These are phyloP conservation scores for Notamacropus eugenii DNA, from an alignment of 2,797 vertebrate species.

Conservation along the genomic window DNA sequence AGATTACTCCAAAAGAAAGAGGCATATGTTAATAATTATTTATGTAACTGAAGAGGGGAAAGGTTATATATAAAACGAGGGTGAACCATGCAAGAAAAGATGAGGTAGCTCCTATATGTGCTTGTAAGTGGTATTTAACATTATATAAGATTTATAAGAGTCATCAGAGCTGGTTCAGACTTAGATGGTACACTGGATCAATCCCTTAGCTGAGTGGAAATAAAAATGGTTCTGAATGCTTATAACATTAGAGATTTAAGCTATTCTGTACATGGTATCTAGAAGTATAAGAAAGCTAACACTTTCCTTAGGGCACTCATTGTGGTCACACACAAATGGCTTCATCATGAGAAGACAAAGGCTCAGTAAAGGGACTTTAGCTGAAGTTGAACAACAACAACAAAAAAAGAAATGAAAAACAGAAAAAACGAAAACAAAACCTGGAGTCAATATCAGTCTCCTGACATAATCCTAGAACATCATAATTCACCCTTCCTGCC, in stretches of 20 bases:
- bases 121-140: too few relatives aligned
- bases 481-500: background rate
- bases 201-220: background rate
- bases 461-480: background rate
- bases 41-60: too few relatives aligned
- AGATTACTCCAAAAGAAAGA: too few relatives aligned
- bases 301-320: background rate
- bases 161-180: too few relatives aligned
- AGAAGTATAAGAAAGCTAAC: background rate
- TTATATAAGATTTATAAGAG: too few relatives aligned
- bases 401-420: background rate
- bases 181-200: background rate
- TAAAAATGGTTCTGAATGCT: background rate
- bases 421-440: background rate
- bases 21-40: too few relatives aligned
- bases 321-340: background rate
- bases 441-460: background rate
- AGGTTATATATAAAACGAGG: too few relatives aligned
- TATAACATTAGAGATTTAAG: background rate
- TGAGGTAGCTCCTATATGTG: too few relatives aligned
- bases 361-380: background rate
- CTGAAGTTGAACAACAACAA: background rate
- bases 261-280: background rate
- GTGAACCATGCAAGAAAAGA: too few relatives aligned
- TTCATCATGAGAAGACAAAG: background rate